Evolutionary conservation across 2,113 vertebrate genomes (phyloP).

Genomic region (Amphiprion percula): DNA sequence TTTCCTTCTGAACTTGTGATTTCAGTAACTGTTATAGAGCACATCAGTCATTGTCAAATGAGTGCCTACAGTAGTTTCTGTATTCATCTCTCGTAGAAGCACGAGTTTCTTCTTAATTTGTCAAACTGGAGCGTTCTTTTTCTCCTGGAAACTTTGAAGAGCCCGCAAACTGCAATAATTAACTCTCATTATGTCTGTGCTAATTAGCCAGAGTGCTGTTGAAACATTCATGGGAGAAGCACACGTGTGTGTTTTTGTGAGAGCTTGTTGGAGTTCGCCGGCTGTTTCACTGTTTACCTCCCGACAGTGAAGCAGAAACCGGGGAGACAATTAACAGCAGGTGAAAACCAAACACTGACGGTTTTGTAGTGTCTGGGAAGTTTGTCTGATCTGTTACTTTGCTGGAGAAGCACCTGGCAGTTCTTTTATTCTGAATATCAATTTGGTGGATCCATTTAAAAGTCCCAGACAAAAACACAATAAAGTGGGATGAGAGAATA

Average conservation of each 20-base stretch:
- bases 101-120: constrained; percentile 8
- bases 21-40: constrained; percentile 16
- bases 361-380: constrained; percentile 25
- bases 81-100: constrained; percentile 1
- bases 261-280: constrained; percentile 12
- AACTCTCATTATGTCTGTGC: constrained; percentile 43
- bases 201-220: constrained; percentile 33
- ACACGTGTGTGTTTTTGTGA: constrained; percentile 18
- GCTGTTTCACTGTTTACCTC: constrained; percentile 23
- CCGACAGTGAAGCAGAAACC: not conserved
- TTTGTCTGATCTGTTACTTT: constrained; percentile 12
- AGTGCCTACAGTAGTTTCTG: constrained; percentile 13
- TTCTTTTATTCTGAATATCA: not conserved
- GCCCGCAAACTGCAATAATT: constrained; percentile 45
- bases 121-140: not conserved
- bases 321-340: constrained; percentile 32
- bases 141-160: constrained; percentile 41
- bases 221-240: not conserved
- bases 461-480: not conserved
- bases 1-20: constrained; percentile 32
- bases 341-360: constrained; percentile 38
- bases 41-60: constrained; percentile 54
- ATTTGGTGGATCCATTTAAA: not conserved
- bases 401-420: not conserved
- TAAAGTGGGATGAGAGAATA: not conserved